Conservation (phyloP, 2,797 vertebrate genomes). For the Danio choprae region DNA sequence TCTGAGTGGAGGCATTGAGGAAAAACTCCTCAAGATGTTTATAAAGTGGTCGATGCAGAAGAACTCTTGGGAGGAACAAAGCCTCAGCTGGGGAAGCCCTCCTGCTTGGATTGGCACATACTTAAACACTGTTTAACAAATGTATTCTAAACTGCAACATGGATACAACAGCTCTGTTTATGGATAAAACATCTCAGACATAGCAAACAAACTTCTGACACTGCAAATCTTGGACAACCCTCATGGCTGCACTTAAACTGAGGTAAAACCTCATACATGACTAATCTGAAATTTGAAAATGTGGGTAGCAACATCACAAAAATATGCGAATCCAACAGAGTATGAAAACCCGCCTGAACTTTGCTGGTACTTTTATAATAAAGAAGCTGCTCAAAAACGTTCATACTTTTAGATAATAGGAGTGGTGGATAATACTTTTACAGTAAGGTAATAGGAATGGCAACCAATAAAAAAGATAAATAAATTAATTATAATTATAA, state of each 20-base stretch:
- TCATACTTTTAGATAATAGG: background rate
- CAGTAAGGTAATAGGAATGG: background rate
- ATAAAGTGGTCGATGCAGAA: conserved; percentile 22
- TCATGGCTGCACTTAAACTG: background rate
- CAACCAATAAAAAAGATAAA: too few species aligned
- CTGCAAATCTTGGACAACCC: background rate
- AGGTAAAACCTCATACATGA: background rate
- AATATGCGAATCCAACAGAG: background rate
- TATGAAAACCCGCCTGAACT: background rate
- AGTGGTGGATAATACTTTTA: background rate
- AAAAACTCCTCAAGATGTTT: conserved; percentile 12
- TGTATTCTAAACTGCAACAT: background rate
- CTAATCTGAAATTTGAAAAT: background rate
- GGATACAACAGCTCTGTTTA: background rate
- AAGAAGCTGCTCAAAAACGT: too few species aligned
- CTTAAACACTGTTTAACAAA: conserved; percentile 20
- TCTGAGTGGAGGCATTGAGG: background rate
- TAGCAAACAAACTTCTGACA: background rate
- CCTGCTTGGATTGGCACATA: background rate
- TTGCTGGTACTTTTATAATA: background rate
- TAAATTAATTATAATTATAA: too few species aligned
- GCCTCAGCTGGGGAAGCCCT: background rate
- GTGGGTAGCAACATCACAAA: background rate
- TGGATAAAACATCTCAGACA: too few species aligned
- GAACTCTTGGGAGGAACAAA: conserved; percentile 6